phyloP scores from a whole-genome alignment of 2,888 invertebrate genomes.

The Stenchaetothrips biformis region DNA sequence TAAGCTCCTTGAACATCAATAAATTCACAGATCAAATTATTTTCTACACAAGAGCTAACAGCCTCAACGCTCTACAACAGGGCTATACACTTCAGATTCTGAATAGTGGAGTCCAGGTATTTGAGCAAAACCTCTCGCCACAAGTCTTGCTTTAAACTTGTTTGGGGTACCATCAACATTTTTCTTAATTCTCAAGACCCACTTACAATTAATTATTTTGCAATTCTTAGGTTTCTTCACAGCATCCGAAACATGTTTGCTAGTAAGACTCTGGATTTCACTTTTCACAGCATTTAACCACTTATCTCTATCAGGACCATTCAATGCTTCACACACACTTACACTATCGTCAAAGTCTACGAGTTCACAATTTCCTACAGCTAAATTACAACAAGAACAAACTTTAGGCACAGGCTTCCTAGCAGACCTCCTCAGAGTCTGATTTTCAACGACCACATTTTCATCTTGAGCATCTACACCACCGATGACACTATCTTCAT shows the following conservation, averaged over 20 bases:
- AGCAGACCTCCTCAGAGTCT: not conserved
- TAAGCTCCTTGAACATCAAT: slow-evolving; percentile 31
- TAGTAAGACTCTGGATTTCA: not conserved
- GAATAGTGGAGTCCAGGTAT: too few relatives aligned
- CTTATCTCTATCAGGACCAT: not conserved
- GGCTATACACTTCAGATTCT: not conserved
- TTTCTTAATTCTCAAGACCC: slow-evolving; percentile 2
- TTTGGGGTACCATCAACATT: too few relatives aligned
- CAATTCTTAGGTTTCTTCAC: not conserved
- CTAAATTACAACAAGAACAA: not conserved
- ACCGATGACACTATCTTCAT: not conserved
- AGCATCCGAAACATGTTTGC: not conserved
- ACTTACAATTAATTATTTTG: not conserved
- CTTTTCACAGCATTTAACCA: not conserved
- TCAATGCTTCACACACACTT: not conserved
- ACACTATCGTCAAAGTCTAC: not conserved
- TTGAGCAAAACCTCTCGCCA: too few relatives aligned
- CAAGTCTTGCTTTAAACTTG: too few relatives aligned
- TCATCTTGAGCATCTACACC: not conserved
- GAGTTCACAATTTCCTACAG: not conserved
- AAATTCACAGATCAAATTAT: not conserved
- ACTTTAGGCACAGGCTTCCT: not conserved
- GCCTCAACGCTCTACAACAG: not conserved
- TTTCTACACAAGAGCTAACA: too few relatives aligned
- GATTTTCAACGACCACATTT: not conserved